These are phyloP conservation scores for Gymnothorax javanicus DNA, from an alignment of 2,797 vertebrate genomes.

Conservation along the genomic window DNA sequence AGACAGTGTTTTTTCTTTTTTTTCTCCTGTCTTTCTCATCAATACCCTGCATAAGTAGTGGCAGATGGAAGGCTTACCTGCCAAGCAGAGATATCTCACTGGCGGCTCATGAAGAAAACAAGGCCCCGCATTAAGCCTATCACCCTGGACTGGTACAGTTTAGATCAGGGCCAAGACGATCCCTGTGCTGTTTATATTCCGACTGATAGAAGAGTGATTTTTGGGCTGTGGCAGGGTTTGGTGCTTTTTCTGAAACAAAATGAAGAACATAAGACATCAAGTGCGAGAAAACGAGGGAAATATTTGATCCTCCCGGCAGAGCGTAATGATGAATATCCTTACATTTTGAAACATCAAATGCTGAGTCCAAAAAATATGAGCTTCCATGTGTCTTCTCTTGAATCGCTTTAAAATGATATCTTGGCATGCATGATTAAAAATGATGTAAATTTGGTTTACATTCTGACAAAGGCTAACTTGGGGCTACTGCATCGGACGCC, in stretches of 20 bases:
- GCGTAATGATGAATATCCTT: neutral
- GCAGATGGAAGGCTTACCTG: conserved; percentile 22
- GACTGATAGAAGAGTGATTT: neutral
- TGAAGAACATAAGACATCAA: neutral
- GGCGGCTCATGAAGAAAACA: neutral
- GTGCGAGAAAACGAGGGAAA: neutral
- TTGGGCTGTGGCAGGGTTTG: neutral
- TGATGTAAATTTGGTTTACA: neutral
- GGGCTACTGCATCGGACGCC: too few species aligned
- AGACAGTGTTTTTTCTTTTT: conserved; percentile 2
- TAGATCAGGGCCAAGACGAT: neutral
- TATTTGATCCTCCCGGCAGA: neutral
- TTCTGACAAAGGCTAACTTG: neutral
- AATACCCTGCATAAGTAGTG: neutral
- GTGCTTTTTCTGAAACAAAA: neutral
- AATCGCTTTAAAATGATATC: neutral
- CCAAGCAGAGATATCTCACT: neutral
- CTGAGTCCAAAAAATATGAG: neutral
- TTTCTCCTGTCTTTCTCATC: neutral
- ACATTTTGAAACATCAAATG: neutral
- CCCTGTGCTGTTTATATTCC: neutral
- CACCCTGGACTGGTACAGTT: neutral
- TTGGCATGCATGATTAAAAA: neutral
- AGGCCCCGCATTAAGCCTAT: neutral
- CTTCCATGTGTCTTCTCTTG: neutral